Evolutionary conservation across 1,140 invertebrate species (phyloP).

Genomic region (Aphaenogaster rudis): DNA sequence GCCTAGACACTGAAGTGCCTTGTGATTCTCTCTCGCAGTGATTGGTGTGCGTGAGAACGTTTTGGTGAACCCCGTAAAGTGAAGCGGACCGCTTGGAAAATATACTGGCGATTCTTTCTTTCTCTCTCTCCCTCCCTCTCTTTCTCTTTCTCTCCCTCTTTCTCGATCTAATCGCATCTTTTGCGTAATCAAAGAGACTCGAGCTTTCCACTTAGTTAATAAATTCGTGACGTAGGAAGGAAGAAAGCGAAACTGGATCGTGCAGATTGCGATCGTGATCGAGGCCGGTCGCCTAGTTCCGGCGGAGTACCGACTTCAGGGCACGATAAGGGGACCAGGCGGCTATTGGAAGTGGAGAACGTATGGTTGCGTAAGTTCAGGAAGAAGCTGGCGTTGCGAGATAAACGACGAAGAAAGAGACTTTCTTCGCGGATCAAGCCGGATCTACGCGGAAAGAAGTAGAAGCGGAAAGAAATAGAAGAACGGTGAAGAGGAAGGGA

Average conservation of each 20-base stretch:
- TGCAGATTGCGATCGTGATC: slow-evolving; percentile 61
- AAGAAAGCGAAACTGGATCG: slow-evolving; percentile 54
- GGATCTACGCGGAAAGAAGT: slow-evolving; percentile 4
- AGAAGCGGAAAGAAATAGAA: slow-evolving; percentile 11
- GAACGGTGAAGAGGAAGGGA: slow-evolving; percentile 7
- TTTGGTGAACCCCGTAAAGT: slow-evolving; percentile 51
- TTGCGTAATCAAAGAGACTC: neutral
- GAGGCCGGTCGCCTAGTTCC: slow-evolving; percentile 35
- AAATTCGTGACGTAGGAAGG: neutral
- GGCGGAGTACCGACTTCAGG: slow-evolving; percentile 47
- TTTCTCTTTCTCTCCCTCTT: neutral
- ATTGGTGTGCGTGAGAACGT: slow-evolving; percentile 64
- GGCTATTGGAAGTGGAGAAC: slow-evolving; percentile 8
- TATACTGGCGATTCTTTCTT: neutral
- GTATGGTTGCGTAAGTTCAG: slow-evolving; percentile 45
- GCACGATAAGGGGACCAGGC: neutral
- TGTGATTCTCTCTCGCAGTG: slow-evolving; percentile 65
- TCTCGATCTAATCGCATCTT: neutral
- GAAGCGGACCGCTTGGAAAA: neutral
- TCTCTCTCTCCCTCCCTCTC: neutral
- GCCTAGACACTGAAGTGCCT: slow-evolving; percentile 56
- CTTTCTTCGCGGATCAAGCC: slow-evolving; percentile 23
- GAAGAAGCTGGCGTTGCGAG: slow-evolving; percentile 25
- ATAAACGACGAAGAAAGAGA: slow-evolving; percentile 65
- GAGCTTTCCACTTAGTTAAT: slow-evolving; percentile 26